These are phyloP conservation scores for Oreotrochilus melanogaster DNA, from an alignment of 2,113 vertebrate genomes.

Conservation along the genomic window DNA sequence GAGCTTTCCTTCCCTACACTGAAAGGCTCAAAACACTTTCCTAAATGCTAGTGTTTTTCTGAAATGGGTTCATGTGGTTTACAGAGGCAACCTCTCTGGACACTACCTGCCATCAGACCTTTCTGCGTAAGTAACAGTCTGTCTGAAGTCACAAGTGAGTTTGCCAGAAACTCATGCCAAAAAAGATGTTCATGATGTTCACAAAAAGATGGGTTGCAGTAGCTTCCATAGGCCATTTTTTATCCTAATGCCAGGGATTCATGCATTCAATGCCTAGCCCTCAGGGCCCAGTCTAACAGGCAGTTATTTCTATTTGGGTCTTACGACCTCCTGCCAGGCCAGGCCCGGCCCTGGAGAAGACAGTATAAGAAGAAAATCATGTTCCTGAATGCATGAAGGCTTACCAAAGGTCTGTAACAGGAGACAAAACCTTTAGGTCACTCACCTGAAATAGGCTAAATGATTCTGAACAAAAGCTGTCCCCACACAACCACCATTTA, in stretches of 20 bases:
- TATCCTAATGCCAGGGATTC: not conserved
- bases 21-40: not conserved
- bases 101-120: not conserved
- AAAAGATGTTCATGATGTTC: not conserved
- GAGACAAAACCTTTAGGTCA: not conserved
- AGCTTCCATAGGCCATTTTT: not conserved
- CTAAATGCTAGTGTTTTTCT: not conserved
- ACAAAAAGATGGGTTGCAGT: not conserved
- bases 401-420: not conserved
- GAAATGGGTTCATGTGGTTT: not conserved
- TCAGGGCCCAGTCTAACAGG: not conserved
- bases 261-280: rapidly evolving
- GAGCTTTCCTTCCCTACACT: not conserved
- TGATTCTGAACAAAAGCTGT: not conserved
- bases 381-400: not conserved
- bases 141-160: not conserved
- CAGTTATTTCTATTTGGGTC: not conserved
- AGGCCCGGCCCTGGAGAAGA: not conserved
- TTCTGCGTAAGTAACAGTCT: not conserved
- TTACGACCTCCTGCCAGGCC: not conserved
- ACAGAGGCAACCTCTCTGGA: rapidly evolving
- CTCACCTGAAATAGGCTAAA: not conserved
- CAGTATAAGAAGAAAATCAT: not conserved
- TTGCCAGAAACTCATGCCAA: not conserved
- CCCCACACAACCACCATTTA: not conserved